These are phyloP conservation scores for Colaptes auratus DNA, from an alignment of 2,113 vertebrate genomes.

Conservation along the genomic window DNA sequence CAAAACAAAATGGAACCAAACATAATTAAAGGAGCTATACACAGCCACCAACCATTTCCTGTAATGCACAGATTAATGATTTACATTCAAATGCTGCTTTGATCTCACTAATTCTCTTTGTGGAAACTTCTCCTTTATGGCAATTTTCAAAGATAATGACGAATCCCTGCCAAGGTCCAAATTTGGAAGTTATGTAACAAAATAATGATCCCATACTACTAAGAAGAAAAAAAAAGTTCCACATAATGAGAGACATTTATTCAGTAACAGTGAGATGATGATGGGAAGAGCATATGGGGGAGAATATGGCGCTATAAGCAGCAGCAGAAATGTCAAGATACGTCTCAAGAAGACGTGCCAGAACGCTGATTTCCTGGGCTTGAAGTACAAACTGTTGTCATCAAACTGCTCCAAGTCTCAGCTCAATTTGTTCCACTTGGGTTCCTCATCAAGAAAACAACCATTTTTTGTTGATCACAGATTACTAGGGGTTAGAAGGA, in stretches of 20 bases:
- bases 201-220: conserved; percentile 31
- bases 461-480: not conserved
- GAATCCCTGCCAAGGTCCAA: conserved; percentile 15
- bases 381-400: conserved; percentile 20
- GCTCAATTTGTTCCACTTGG: not conserved
- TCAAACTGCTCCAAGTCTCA: not conserved
- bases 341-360: not conserved
- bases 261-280: not conserved
- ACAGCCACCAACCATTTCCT: conserved; percentile 23
- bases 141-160: conserved; percentile 8
- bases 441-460: not conserved
- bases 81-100: conserved; percentile 26
- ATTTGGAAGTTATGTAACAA: conserved; percentile 34
- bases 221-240: conserved; percentile 40
- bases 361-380: not conserved
- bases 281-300: conserved; percentile 35
- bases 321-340: conserved; percentile 3
- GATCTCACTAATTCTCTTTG: conserved; percentile 35
- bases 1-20: conserved; percentile 39
- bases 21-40: conserved; percentile 37
- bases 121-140: conserved; percentile 31
- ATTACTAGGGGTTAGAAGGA: too few relatives aligned
- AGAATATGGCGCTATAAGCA: conserved; percentile 9
- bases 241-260: conserved; percentile 34
- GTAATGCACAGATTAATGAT: not conserved